Evolutionary conservation across 2,113 vertebrate genomes (phyloP).

Genomic region (Polypterus senegalus): DNA sequence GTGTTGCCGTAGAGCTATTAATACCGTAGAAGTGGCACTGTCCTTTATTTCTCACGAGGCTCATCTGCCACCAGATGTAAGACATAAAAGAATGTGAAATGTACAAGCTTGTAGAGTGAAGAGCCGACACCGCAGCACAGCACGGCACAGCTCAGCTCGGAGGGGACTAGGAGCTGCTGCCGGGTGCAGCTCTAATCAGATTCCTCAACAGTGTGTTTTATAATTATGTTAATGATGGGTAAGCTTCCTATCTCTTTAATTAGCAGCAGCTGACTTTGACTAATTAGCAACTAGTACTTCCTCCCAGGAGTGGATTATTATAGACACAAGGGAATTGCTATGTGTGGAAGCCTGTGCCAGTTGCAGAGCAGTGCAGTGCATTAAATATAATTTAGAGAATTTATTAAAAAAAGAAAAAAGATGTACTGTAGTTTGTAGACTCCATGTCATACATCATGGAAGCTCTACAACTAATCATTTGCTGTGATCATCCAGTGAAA

Average conservation of each 20-base stretch:
- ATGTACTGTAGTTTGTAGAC: not conserved
- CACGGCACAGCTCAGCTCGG: no score
- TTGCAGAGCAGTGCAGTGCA: not conserved
- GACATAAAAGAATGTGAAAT: no score
- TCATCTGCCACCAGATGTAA: no score
- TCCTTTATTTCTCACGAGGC: no score
- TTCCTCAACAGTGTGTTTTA: not conserved
- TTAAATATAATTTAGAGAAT: constrained; percentile 9
- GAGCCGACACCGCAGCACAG: no score
- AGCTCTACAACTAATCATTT: constrained; percentile 4
- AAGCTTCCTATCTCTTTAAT: constrained; percentile 32
- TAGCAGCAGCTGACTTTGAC: constrained; percentile 28
- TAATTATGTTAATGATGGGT: constrained; percentile 28
- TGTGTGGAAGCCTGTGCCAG: not conserved
- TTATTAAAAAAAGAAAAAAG: constrained; percentile 15
- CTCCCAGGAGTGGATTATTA: constrained; percentile 33
- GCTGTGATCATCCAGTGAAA: not conserved
- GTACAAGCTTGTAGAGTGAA: no score
- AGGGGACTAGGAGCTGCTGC: no score
- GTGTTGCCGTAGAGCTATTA: no score
- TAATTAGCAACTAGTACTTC: constrained; percentile 31
- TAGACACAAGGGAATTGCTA: constrained; percentile 21
- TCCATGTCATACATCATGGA: constrained; percentile 11
- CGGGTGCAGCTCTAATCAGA: not conserved
- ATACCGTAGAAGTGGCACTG: no score